Evolutionary conservation across 2,797 vertebrate species (phyloP).

Genomic region (Pipistrellus pygmaeus): DNA sequence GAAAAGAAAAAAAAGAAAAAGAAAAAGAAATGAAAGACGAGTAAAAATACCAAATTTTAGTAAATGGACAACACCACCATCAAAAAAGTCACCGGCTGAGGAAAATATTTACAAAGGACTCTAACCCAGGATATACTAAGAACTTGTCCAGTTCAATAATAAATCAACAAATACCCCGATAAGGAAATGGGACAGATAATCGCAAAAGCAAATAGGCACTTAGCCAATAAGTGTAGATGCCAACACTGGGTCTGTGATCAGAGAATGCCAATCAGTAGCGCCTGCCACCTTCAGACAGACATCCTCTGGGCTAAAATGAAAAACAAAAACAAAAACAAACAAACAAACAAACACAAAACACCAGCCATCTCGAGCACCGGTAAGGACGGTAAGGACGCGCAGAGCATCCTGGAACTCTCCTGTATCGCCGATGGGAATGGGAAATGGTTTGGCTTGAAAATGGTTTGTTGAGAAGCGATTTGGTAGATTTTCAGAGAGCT

Average conservation of each 20-base stretch:
- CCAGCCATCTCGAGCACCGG: neutral
- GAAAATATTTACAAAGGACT: neutral
- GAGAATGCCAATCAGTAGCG: neutral
- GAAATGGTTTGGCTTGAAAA: neutral
- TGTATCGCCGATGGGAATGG: neutral
- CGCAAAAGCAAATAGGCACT: neutral
- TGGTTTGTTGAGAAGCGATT: neutral
- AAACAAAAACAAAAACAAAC: too few relatives aligned
- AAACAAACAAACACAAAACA: neutral
- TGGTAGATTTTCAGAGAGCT: neutral
- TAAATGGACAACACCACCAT: neutral
- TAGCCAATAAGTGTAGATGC: neutral
- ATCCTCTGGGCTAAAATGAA: neutral
- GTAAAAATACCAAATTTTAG: too few relatives aligned
- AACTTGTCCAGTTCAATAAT: neutral
- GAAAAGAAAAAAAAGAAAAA: neutral
- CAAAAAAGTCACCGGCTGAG: neutral
- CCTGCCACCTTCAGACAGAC: neutral
- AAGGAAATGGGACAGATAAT: conserved; percentile 1
- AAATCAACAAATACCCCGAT: neutral
- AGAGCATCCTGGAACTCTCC: neutral
- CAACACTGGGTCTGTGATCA: neutral
- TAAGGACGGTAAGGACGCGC: neutral
- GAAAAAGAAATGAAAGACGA: too few relatives aligned
- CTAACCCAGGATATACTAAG: conserved; percentile 1